Conservation (phyloP, 1,140 invertebrate genomes). For the Ceratoteleas bidentatus region DNA sequence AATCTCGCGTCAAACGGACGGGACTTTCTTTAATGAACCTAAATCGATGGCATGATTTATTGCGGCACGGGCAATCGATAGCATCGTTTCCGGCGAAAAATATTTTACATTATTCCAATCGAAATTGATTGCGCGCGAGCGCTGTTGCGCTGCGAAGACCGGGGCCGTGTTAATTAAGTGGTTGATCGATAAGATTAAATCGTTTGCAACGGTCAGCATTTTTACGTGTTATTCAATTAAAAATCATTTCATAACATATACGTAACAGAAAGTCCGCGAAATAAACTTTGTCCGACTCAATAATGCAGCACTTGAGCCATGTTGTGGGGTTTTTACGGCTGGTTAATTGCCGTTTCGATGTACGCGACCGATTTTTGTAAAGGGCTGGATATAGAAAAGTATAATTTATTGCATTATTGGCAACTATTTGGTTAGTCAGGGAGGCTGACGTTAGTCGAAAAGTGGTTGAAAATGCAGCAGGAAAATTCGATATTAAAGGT, state of each 20-base stretch:
- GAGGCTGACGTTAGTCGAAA: too few species aligned
- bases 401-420: too few species aligned
- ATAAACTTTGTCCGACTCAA: too few species aligned
- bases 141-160: slow-evolving; percentile 11
- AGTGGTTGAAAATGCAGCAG: too few species aligned
- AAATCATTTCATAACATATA: slow-evolving; percentile 12
- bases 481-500: too few species aligned
- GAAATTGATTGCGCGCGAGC: slow-evolving; percentile 24
- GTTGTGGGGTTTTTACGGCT: too few species aligned
- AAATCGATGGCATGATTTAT: slow-evolving; percentile 59
- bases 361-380: too few species aligned
- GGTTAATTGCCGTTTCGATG: too few species aligned
- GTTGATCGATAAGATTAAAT: slow-evolving; percentile 34
- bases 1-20: slow-evolving; percentile 53
- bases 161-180: slow-evolving; percentile 42
- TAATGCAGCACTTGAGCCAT: too few species aligned
- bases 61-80: slow-evolving; percentile 43
- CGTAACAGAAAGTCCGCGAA: too few species aligned
- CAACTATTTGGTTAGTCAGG: too few species aligned
- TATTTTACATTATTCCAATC: slow-evolving; percentile 38
- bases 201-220: slow-evolving; percentile 8
- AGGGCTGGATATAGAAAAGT: too few species aligned
- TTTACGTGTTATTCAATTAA: slow-evolving; percentile 31
- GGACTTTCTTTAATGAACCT: slow-evolving; percentile 50
- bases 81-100: slow-evolving; percentile 24